Evolutionary conservation across 2,888 invertebrate genomes (phyloP).

Genomic region (Melinaea marsaeus): DNA sequence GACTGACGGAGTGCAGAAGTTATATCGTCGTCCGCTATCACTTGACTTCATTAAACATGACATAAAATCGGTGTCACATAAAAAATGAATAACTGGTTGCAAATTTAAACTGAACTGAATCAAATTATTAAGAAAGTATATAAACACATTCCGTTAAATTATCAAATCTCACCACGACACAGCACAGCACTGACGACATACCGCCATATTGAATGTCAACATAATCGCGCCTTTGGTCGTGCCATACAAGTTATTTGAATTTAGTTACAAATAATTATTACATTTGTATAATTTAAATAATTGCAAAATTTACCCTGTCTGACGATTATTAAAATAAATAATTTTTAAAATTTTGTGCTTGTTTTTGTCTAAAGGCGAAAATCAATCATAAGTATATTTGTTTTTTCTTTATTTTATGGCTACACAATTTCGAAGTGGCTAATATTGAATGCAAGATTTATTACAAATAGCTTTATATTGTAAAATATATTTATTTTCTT

Average conservation of each 20-base stretch:
- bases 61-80: conserved; percentile 43
- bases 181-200: conserved; percentile 97
- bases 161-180: conserved; percentile 93
- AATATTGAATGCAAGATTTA: background rate
- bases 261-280: conserved; percentile 26
- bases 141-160: conserved; percentile 55
- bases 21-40: conserved; percentile 48
- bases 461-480: background rate
- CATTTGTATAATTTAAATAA: conserved; percentile 11
- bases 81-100: conserved; percentile 21
- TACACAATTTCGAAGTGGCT: conserved; percentile 13
- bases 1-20: conserved; percentile 55
- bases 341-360: conserved; percentile 69
- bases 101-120: conserved; percentile 15
- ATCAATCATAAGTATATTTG: conserved; percentile 36
- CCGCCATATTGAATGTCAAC: conserved; percentile 96
- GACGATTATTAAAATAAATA: conserved; percentile 42
- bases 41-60: conserved; percentile 33
- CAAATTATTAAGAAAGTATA: conserved; percentile 39
- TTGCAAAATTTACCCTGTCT: conserved; percentile 34
- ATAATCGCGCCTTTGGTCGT: conserved; percentile 65
- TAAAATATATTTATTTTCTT: background rate
- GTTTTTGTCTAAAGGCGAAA: conserved; percentile 64
- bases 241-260: conserved; percentile 47
- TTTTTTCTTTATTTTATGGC: conserved; percentile 30